Percentiles rank a stretch among this genome's conserved stretches.
phyloP scores from a whole-genome alignment of 2,113 vertebrate genomes.

The Ptyas mucosa region DNA sequence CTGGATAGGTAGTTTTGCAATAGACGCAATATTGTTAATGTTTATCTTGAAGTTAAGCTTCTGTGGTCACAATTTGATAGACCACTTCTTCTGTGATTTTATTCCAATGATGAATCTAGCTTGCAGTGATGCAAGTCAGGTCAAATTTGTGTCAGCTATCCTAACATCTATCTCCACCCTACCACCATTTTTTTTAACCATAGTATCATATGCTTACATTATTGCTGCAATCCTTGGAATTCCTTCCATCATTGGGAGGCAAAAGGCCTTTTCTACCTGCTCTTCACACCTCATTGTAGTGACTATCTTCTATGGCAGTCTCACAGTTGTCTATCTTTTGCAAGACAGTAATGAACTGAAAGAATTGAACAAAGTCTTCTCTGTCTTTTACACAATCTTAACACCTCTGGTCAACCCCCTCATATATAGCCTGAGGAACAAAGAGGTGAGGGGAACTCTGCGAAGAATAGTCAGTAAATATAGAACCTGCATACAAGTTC shows the following conservation, averaged over 20 bases:
- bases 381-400: slow-evolving; percentile 5
- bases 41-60: slow-evolving; percentile 46
- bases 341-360: background rate
- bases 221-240: slow-evolving; percentile 17
- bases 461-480: background rate
- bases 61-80: slow-evolving; percentile 44
- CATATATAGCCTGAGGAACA: slow-evolving; percentile 19
- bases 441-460: background rate
- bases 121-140: background rate
- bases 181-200: background rate
- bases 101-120: background rate
- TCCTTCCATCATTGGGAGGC: background rate
- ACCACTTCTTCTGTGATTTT: slow-evolving; percentile 55
- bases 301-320: slow-evolving; percentile 26
- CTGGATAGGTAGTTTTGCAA: slow-evolving; percentile 31
- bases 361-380: background rate
- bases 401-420: slow-evolving; percentile 12
- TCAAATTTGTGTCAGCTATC: background rate
- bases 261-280: slow-evolving; percentile 40
- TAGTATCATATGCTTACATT: slow-evolving; percentile 18
- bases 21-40: background rate
- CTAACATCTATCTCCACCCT: background rate
- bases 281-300: slow-evolving; percentile 37
- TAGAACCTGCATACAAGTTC: background rate
- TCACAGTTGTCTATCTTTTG: slow-evolving; percentile 23